A percentile compares a stretch with the other conserved stretches of the same genome.
phyloP scores from a whole-genome alignment of 2,113 vertebrate species.

The Coregonus clupeaformis region DNA sequence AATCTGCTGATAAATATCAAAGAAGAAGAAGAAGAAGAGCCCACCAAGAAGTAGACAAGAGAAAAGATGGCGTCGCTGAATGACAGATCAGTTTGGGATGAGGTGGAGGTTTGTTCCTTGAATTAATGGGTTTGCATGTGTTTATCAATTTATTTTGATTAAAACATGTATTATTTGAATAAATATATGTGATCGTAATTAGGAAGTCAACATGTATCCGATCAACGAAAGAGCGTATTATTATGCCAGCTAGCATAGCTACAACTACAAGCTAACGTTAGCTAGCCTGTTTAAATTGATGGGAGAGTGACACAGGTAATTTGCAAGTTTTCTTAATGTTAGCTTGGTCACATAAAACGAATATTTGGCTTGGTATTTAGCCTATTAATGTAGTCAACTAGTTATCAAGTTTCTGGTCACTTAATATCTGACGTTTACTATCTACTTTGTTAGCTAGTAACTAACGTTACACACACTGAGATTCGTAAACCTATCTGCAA shows the following conservation, averaged over 20 bases:
- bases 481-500: no score
- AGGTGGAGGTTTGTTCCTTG: slow-evolving; percentile 80
- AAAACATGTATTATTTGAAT: not conserved
- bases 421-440: no score
- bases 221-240: no score
- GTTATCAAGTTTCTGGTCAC: no score
- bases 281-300: not conserved
- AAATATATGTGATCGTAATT: not conserved
- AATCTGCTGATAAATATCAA: no score
- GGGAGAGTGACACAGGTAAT: slow-evolving; percentile 7
- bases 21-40: no score
- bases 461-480: no score
- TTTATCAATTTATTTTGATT: not conserved
- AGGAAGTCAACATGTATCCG: not conserved
- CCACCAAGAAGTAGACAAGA: slow-evolving; percentile 13
- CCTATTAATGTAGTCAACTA: no score
- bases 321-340: not conserved
- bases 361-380: no score
- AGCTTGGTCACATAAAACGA: not conserved
- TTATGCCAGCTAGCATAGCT: not conserved
- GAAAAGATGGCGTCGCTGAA: slow-evolving; percentile 88
- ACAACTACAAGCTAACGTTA: not conserved
- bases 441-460: no score
- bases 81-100: slow-evolving; percentile 94
- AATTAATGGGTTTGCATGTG: not conserved